Evolutionary conservation across 92 coral and sea anemone genomes (phyloP).

Genomic region (Zoanthus sansibaricus): DNA sequence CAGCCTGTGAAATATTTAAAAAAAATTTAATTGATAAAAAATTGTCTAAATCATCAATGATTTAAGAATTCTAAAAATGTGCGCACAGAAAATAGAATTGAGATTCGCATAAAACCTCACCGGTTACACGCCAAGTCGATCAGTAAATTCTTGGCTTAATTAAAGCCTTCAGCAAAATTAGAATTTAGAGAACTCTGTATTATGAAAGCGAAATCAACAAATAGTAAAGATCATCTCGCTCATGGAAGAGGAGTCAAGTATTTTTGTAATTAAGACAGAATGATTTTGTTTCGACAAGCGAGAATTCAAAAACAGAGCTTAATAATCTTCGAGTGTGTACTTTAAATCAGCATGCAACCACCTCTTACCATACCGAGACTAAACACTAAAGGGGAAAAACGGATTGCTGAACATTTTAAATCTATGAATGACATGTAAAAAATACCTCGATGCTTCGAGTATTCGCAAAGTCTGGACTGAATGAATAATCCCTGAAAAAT

Average conservation of each 20-base stretch:
- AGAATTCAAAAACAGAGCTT: constrained; percentile 30
- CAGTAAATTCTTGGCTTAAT: constrained; percentile 37
- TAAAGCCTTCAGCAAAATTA: constrained; percentile 33
- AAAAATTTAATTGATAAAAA: neutral
- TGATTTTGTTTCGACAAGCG: constrained; percentile 16
- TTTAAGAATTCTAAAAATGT: neutral
- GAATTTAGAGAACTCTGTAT: neutral
- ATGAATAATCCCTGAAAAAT: constrained; percentile 4
- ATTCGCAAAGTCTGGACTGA: neutral
- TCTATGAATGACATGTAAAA: constrained; percentile 23
- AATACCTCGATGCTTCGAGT: constrained; percentile 9
- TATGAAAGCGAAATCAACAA: neutral
- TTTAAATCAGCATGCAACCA: constrained; percentile 19
- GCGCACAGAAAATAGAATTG: neutral
- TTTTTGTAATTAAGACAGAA: neutral
- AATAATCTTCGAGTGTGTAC: constrained; percentile 1
- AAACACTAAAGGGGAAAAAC: constrained; percentile 35
- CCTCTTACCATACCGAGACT: constrained; percentile 18
- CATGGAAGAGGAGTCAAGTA: neutral
- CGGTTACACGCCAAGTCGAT: constrained; percentile 22
- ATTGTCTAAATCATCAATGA: neutral
- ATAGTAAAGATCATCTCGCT: neutral
- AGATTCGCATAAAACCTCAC: neutral
- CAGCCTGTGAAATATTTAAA: neutral
- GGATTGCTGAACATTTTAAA: constrained; percentile 20